Percentiles rank a stretch among this genome's conserved stretches.
These are phyloP conservation scores for Scalopus aquaticus DNA, from an alignment of 2,113 vertebrate species.

Conservation along the genomic window DNA sequence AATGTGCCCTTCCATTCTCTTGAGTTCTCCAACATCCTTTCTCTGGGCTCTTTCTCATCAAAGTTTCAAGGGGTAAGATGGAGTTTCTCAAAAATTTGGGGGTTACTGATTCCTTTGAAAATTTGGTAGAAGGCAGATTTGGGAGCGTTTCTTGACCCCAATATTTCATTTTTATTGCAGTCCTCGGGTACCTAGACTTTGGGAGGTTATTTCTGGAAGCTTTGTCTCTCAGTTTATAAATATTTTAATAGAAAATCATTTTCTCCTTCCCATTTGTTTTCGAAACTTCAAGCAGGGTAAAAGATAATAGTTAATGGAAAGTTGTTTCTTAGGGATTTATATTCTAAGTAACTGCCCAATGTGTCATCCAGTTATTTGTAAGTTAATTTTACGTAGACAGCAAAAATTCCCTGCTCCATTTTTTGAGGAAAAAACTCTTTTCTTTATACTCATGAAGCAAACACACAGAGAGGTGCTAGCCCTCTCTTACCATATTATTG, in stretches of 20 bases:
- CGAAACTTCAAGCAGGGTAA: background rate
- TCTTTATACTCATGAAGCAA: background rate
- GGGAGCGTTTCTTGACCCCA: accelerated
- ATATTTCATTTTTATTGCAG: background rate
- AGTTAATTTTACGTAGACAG: background rate
- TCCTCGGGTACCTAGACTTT: too few relatives aligned
- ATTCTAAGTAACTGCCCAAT: background rate
- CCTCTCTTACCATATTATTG: background rate
- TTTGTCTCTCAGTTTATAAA: background rate
- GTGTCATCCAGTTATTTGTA: background rate
- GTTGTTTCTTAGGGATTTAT: background rate
- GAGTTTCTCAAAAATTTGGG: background rate
- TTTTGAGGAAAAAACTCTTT: background rate
- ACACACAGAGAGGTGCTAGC: background rate
- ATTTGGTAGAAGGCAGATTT: background rate
- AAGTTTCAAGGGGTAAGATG: background rate
- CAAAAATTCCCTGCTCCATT: background rate
- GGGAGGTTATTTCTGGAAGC: background rate
- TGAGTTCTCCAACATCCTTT: too few relatives aligned
- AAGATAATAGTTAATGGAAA: background rate
- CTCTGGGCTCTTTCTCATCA: background rate
- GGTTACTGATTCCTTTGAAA: background rate
- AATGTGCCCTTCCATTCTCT: background rate
- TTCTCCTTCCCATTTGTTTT: background rate
- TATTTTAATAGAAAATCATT: background rate